Base-by-base conservation (phyloP, 1,140 invertebrate species). In the Cotesia vestalis region DNA sequence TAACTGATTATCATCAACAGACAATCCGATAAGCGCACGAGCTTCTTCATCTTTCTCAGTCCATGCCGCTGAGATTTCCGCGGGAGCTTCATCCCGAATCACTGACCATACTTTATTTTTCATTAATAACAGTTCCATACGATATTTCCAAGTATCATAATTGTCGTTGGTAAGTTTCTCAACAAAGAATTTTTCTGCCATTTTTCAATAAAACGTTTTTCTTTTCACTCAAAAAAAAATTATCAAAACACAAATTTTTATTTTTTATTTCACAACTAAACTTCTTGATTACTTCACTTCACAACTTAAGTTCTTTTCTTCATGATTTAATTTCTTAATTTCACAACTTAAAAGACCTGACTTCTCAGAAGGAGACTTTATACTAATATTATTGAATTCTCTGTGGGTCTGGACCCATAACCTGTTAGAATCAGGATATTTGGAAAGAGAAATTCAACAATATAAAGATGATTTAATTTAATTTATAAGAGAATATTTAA, bases 1-100 rank as follows among this genome's bases (percentile, higher is more conserved):
- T 4, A 79, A 51, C 69, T 78, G 77, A 59, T 57, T 72, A 61
- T 77, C 75, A 17, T 79, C 75, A 9, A 78, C 69, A 8, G 73
- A 36, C 9, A 78, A 62, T 20, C 78, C 73, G 27, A 79, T 79
- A 20, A 66, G 68, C 27, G 72, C 74, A 46, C 68, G 72, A 6
- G 73, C 74, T 36, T 70, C 69, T 38, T 66, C 69, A 52, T 78
- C 72, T 11, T 20, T 52, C 59, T 38, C 73, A 66, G n/a, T 64
- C 73, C 74, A 74, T 4, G 12, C 53, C 12, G 12, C 17, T 4
- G 53, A 9, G 12, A 20, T 4, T 6, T 5, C 6, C 12, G 12
- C 12, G 4, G 53, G 12, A 14, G 53, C 4, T 4, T 55, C 53
- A 14, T 55, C 53, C 17, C 53, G 4, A 4, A 55, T 20, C 5